phyloP scores from a whole-genome alignment of 2,888 invertebrate species.

The Abrostola triplasia region DNA sequence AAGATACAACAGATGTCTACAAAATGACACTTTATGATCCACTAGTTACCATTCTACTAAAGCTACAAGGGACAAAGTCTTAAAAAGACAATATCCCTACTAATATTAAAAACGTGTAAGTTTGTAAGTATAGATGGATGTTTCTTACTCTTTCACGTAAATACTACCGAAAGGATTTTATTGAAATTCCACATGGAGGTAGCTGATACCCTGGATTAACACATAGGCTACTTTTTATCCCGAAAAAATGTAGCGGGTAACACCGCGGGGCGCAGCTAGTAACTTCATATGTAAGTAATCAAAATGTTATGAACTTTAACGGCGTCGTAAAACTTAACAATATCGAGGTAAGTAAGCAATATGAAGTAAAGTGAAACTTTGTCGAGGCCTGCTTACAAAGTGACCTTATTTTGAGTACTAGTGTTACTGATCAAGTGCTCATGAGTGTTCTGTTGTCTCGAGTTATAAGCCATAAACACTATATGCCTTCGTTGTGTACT shows the following conservation, averaged over 20 bases:
- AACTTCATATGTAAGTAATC: not conserved
- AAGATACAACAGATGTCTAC: too few species aligned
- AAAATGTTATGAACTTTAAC: not conserved
- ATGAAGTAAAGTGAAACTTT: not conserved
- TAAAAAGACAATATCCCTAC: not conserved
- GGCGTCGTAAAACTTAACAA: not conserved
- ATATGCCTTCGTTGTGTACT: not conserved
- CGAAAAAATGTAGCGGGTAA: too few species aligned
- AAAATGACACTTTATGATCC: too few species aligned
- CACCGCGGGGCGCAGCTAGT: too few species aligned
- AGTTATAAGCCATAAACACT: not conserved
- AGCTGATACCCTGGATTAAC: too few species aligned
- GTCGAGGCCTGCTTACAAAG: slow-evolving; percentile 9
- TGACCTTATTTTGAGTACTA: slow-evolving; percentile 5
- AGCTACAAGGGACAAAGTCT: not conserved
- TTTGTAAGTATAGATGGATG: too few species aligned
- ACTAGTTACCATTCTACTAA: too few species aligned
- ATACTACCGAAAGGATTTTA: too few species aligned
- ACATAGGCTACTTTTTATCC: too few species aligned
- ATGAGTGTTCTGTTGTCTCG: slow-evolving; percentile 9
- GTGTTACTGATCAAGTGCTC: not conserved
- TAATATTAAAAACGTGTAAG: too few species aligned
- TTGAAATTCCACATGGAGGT: too few species aligned
- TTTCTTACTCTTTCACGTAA: too few species aligned
- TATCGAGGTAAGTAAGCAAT: slow-evolving; percentile 1